Base-by-base conservation (phyloP, 2,888 invertebrate species). In the Papilio demoleus region DNA sequence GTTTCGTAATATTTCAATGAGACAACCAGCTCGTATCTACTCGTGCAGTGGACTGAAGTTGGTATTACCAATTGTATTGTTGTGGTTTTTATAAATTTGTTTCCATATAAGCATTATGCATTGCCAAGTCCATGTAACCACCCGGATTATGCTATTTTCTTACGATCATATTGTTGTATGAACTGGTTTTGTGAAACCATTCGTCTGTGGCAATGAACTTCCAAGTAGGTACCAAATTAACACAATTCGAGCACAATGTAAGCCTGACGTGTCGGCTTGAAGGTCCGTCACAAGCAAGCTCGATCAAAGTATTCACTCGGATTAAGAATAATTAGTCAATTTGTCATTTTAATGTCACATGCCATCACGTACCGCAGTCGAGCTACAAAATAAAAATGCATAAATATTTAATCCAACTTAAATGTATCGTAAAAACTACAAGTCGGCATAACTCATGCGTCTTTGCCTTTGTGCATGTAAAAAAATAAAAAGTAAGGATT, bases 321-420 rank as follows among this genome's bases (percentile, higher is more conserved):
- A 90, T 90, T 85, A 88, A 90, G 90, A 92, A 90, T 91, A 92
- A 92, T 92, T 92, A 92, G 87, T 86, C 86, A 86, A 92, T 92
- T 91, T 90, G 87, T 92, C 92, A 92, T 92, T 92, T 92, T 90
- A 90, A 92, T 90, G 92, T 91, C 90, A 90, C 91, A 92, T 91
- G 90, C 91, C 92, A 87, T 88, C 92, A 92, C 92, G 92, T 90
- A 82, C 81, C 78, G 63, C 75, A 76, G 76, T 75, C 75, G 73
- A 78, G 80, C 76, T 70, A 73, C 79, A 77, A 79, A 84, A 88
- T 84, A 86, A 89, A 86, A 85, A 81, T 79, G 74, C 79, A 85
- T 81, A 87, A 86, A 86, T 83, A 85, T 87, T 89, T 91, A 91
- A 92, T 92, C 91, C 91, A 85, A 82, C 81, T 81, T 81, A 81